A percentile compares a stretch with the other conserved stretches of the same genome.
Evolutionary conservation across 2,113 vertebrate species (phyloP).

Genomic region (Arvicanthis niloticus): DNA sequence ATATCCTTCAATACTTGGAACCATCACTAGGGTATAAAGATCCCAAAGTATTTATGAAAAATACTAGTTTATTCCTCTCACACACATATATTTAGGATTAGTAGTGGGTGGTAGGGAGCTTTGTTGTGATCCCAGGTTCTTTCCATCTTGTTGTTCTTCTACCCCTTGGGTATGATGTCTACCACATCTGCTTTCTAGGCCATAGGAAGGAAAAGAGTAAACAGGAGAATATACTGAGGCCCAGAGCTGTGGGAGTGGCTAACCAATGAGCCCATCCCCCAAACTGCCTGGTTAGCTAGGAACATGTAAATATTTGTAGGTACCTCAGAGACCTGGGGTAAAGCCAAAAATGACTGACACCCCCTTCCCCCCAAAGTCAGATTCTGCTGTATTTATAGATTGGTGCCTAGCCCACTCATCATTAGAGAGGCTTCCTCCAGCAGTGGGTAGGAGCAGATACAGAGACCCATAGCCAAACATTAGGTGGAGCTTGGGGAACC

Average conservation of each 20-base stretch:
- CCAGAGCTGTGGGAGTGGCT: neutral
- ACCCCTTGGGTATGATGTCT: neutral
- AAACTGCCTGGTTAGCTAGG: neutral
- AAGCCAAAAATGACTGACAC: neutral
- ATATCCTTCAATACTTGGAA: neutral
- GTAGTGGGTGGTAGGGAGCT: neutral
- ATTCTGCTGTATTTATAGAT: neutral
- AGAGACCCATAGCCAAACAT: neutral
- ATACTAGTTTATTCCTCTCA: neutral
- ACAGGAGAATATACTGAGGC: neutral
- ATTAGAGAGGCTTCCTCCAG: neutral
- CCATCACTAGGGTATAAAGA: neutral
- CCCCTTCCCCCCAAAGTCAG: neutral
- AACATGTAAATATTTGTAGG: neutral
- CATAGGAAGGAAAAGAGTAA: neutral
- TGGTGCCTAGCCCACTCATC: neutral
- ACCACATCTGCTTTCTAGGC: neutral
- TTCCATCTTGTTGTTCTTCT: neutral
- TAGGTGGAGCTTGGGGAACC: neutral
- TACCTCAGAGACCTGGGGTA: neutral
- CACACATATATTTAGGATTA: neutral
- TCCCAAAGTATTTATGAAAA: constrained; percentile 32
- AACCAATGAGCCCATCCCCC: too few species aligned
- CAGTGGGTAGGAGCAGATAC: neutral
- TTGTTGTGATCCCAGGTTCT: neutral